These are phyloP conservation scores for Volucella inflata DNA, from an alignment of 2,888 invertebrate genomes.

Conservation along the genomic window DNA sequence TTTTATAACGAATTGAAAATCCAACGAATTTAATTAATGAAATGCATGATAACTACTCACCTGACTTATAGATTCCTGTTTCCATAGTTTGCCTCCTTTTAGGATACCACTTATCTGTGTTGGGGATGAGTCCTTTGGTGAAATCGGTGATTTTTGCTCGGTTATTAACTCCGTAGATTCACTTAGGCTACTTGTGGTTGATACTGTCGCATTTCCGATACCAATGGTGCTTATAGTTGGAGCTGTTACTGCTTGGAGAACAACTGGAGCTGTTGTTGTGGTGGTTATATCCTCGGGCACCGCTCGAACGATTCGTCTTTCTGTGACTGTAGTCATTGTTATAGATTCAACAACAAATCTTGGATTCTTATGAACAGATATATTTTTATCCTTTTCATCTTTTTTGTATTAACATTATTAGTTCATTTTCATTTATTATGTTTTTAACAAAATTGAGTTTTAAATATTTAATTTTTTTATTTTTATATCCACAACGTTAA, in stretches of 20 bases:
- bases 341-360: conserved; percentile 87
- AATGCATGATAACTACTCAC: conserved; percentile 80
- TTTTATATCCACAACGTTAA: conserved; percentile 71
- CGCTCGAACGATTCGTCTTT: conserved; percentile 85
- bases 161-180: conserved; percentile 76
- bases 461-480: conserved; percentile 70
- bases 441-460: conserved; percentile 56
- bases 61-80: conserved; percentile 86
- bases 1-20: background rate
- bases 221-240: conserved; percentile 42
- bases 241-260: conserved; percentile 63
- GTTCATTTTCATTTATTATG: conserved; percentile 68
- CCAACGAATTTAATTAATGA: conserved; percentile 41
- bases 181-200: conserved; percentile 49
- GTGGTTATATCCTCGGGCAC: conserved; percentile 81
- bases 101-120: conserved; percentile 89
- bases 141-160: conserved; percentile 80
- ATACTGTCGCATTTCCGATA: conserved; percentile 20
- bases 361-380: conserved; percentile 81
- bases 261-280: conserved; percentile 56
- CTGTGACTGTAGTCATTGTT: conserved; percentile 88
- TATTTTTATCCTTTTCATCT: conserved; percentile 77
- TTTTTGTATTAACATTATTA: conserved; percentile 76
- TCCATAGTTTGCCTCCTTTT: conserved; percentile 91
- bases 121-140: conserved; percentile 85